A percentile compares a stretch with the other conserved stretches of the same genome.
Evolutionary conservation across 92 coral and sea anemone genomes (phyloP).

Genomic region (Palythoa heliodiscus): DNA sequence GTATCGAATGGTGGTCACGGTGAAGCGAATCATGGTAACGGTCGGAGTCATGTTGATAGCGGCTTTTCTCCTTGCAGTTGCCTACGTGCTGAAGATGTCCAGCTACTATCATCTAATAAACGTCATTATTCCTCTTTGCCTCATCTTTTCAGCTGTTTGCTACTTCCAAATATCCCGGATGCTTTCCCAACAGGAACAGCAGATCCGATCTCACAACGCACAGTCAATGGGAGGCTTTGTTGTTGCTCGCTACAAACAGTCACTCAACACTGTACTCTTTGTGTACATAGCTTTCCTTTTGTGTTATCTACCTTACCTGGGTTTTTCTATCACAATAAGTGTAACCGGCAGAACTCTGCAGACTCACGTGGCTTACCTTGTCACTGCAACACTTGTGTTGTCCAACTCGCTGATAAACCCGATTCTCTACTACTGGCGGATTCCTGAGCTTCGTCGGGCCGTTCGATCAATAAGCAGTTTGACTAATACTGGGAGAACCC

Average conservation of each 20-base stretch:
- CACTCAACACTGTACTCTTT: constrained; percentile 31
- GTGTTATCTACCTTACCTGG: constrained; percentile 31
- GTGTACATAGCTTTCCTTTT: constrained; percentile 37
- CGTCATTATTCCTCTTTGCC: constrained; percentile 31
- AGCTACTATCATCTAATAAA: constrained; percentile 34
- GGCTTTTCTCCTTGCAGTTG: constrained; percentile 32
- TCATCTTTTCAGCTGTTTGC: constrained; percentile 6
- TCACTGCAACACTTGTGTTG: constrained; percentile 27
- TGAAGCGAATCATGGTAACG: constrained; percentile 12
- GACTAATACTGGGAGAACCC: not conserved
- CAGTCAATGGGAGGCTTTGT: constrained; percentile 25
- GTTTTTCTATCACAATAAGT: constrained; percentile 13
- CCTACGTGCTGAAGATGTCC: constrained; percentile 38
- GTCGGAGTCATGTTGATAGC: constrained; percentile 11
- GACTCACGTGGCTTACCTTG: constrained; percentile 31
- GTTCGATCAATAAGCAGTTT: constrained; percentile 19
- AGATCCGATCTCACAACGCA: constrained; percentile 19
- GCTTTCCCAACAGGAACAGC: not conserved
- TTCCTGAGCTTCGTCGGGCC: constrained; percentile 35
- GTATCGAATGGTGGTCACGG: constrained; percentile 24
- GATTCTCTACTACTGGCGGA: constrained; percentile 38
- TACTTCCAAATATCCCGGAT: constrained; percentile 25
- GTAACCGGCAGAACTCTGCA: not conserved
- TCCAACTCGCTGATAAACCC: constrained; percentile 38
- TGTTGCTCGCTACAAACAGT: constrained; percentile 43